phyloP scores from a whole-genome alignment of 2,113 vertebrate genomes.

The Atractosteus spatula region DNA sequence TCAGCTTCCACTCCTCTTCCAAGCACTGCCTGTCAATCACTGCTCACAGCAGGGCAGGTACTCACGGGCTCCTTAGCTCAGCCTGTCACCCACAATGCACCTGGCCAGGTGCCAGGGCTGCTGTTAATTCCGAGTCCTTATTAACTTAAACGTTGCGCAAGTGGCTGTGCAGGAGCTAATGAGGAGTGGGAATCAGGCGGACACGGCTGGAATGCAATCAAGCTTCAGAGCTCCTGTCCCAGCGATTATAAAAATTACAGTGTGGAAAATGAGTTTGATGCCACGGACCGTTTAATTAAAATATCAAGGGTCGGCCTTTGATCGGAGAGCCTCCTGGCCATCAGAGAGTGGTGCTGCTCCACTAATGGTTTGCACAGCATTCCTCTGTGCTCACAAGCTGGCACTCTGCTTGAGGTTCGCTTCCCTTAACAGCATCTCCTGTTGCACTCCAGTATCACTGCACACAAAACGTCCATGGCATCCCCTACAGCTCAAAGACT shows the following conservation, averaged over 20 bases:
- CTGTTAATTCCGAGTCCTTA: slow-evolving; percentile 70
- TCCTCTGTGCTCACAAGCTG: too few species aligned
- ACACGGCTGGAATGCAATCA: slow-evolving; percentile 57
- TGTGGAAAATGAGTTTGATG: slow-evolving; percentile 76
- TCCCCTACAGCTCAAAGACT: too few species aligned
- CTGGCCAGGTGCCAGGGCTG: slow-evolving; percentile 67
- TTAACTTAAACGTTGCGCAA: slow-evolving; percentile 68
- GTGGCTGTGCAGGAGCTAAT: slow-evolving; percentile 69
- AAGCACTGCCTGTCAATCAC: slow-evolving; percentile 27
- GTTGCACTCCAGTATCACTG: neutral
- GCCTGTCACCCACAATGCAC: slow-evolving; percentile 54
- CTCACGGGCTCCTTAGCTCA: slow-evolving; percentile 26
- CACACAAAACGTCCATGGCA: too few species aligned
- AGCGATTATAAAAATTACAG: slow-evolving; percentile 78
- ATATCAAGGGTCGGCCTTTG: slow-evolving; percentile 65
- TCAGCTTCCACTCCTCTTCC: neutral
- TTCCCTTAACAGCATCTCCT: neutral
- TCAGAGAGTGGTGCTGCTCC: slow-evolving; percentile 39
- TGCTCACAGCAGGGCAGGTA: slow-evolving; percentile 43
- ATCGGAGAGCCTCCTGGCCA: slow-evolving; percentile 59
- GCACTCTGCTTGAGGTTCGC: neutral
- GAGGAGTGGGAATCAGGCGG: slow-evolving; percentile 68
- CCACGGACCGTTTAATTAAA: slow-evolving; percentile 65
- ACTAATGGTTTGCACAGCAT: too few species aligned
- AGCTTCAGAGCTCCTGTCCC: slow-evolving; percentile 64